Base-by-base conservation (phyloP, 2,888 invertebrate genomes). In the Resseliella maxima region DNA sequence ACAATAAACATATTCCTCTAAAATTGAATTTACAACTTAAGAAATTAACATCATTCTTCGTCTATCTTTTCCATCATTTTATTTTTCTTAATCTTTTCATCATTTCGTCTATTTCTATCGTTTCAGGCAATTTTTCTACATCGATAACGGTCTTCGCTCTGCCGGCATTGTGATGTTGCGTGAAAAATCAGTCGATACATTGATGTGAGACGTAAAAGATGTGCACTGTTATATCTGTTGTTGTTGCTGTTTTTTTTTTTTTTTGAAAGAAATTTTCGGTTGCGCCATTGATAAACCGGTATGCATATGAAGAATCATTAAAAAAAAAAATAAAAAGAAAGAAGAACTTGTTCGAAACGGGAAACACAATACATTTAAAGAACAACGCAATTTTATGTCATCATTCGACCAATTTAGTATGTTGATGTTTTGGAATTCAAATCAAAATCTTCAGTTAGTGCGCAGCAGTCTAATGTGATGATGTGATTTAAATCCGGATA, bases 221-320 rank as follows among this genome's bases (percentile, higher is more conserved):
- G 72, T 72, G 72, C 59, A 18, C n/a, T n/a, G 12, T 5, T 41
- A 41, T 41, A 12, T 41, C 12, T 41, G 5, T 8, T 41, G 5
- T 41, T 41, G 5, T 59, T 59, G 59, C 24, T 21, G 50, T 24
- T n/a, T n/a, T 15, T 59, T 15, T 6, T 59, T 59, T 59, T 72
- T 31, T 31, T 31, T 72, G 31, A 35, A 2, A 59, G 59, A 59
- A 12, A 3, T 59, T 24, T 59, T 2, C 15, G 3, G 15, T 72
- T 72, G 72, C 72, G 72, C 72, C 72, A 72, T 72, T 72, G 72
- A 72, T 72, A 72, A 59, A 72, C 72, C 72, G 72, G 72, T 72
- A 72, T 72, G 59, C 24, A 72, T 72, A 31, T 72, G 72, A 72
- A 72, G 72, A 72, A 72, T 15, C 72, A 72, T 72, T 35, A 18